Evolutionary conservation across 2,888 invertebrate species (phyloP).

Genomic region (Andricus curvator): DNA sequence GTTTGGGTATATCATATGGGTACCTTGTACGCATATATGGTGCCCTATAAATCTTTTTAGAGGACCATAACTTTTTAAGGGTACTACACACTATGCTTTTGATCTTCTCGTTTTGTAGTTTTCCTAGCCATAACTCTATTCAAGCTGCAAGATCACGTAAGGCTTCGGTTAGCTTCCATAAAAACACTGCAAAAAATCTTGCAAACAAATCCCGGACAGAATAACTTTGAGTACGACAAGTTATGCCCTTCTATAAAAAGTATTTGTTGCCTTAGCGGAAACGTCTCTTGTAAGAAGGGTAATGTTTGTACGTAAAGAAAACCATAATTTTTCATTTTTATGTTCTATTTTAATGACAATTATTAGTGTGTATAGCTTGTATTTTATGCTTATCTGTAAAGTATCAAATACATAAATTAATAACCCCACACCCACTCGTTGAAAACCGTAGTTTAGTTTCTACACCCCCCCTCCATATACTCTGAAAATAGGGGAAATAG

Average conservation of each 20-base stretch:
- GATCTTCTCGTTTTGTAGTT: conserved; percentile 29
- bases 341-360: too few species aligned
- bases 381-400: too few species aligned
- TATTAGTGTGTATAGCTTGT: too few species aligned
- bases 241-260: neutral
- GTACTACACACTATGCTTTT: conserved; percentile 21
- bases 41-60: conserved; percentile 23
- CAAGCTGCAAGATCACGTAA: conserved; percentile 17
- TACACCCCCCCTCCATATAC: too few species aligned
- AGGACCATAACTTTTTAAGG: conserved; percentile 35
- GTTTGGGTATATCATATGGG: conserved; percentile 31
- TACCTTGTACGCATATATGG: neutral
- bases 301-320: neutral
- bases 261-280: neutral
- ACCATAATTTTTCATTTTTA: too few species aligned
- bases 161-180: conserved; percentile 10
- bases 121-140: conserved; percentile 30
- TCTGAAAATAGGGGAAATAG: too few species aligned
- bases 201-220: conserved; percentile 3
- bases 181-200: conserved; percentile 1
- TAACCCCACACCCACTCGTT: too few species aligned
- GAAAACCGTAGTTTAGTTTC: too few species aligned
- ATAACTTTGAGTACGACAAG: neutral
- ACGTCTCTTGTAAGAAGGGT: neutral
- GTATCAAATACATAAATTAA: too few species aligned